A percentile compares a stretch with the other conserved stretches of the same genome.
Conservation (phyloP, 2,888 invertebrate species). For the Griposia aprilina region DNA sequence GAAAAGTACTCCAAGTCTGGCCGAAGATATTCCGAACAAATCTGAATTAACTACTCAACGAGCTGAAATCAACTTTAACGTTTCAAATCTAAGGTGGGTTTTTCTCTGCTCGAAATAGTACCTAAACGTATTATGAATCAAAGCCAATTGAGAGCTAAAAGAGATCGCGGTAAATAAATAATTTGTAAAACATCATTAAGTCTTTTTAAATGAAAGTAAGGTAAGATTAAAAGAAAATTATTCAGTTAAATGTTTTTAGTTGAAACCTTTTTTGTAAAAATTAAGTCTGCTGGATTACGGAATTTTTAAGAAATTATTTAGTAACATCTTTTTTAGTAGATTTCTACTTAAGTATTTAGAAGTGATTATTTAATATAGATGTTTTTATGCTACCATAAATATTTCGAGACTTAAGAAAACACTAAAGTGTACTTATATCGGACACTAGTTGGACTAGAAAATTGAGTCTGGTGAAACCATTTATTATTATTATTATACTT, state of each 20-base stretch:
- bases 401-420: neutral
- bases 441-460: neutral
- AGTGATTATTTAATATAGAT: neutral
- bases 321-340: neutral
- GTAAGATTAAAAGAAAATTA: constrained; percentile 29
- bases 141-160: constrained; percentile 29
- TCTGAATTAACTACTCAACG: constrained; percentile 22
- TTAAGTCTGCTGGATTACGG: neutral
- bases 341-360: neutral
- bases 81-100: rapidly evolving
- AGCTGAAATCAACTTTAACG: neutral
- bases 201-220: constrained; percentile 29
- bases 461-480: neutral
- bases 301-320: neutral
- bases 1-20: constrained; percentile 58
- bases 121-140: constrained; percentile 32
- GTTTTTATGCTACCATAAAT: neutral
- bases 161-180: constrained; percentile 43
- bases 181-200: constrained; percentile 37
- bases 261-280: constrained; percentile 15
- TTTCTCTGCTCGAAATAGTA: neutral
- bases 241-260: neutral
- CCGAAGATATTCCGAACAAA: constrained; percentile 28
- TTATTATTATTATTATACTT: too few species aligned
- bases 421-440: neutral